Evolutionary conservation across 1,140 invertebrate species (phyloP), one percentile per base, ranked within the genome.

Genomic region (Drosophila tani): DNA sequence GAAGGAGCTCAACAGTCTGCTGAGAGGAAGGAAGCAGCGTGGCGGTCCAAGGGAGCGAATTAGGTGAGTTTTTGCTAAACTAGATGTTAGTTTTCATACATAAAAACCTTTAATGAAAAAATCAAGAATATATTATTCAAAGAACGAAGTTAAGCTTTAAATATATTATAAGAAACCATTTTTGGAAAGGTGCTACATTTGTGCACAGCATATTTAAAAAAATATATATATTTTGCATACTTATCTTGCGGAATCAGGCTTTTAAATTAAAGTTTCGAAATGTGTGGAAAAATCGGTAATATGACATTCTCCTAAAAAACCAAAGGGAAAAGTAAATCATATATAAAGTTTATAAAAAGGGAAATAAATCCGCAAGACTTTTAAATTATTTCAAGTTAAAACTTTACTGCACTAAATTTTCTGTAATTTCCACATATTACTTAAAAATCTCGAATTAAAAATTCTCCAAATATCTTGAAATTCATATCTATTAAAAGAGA

Each of bases 1-100:
- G 93, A 93, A 93, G 81, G 94, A 95, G 62, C 94, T 94, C 85
- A 94, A 92, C 45, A 75, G 63, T 7, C 41, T 90, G 55, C 64
- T 90, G 15, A 69, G 81, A 1, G 68, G 65, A 14, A 73, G 85
- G 41, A 81, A 73, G 64, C 85, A 84, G 14, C 81, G 85, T 3
- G 65, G 50, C 29, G 74, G 77, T 4, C 56, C 83, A 41, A 55
- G 85, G 56, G 84, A 90, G 41, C 69, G 85, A 40, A 90, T 88
- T 55, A 88, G 84, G 84, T 88, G 78, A 88, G 84, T 87, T 47
- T 47, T 27, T 21, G 32, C 12, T 24, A 12, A 12, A 11, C 17
- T 14, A 58, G 3, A 9, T 15, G 1, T 8, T 2, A 1, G n/a
- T n/a, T n/a, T n/a, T n/a, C n/a, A n/a, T n/a, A n/a, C n/a, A n/a